Evolutionary conservation across 2,797 vertebrate genomes (phyloP), one percentile per base, ranked within the genome.

Genomic region (Emys orbicularis): DNA sequence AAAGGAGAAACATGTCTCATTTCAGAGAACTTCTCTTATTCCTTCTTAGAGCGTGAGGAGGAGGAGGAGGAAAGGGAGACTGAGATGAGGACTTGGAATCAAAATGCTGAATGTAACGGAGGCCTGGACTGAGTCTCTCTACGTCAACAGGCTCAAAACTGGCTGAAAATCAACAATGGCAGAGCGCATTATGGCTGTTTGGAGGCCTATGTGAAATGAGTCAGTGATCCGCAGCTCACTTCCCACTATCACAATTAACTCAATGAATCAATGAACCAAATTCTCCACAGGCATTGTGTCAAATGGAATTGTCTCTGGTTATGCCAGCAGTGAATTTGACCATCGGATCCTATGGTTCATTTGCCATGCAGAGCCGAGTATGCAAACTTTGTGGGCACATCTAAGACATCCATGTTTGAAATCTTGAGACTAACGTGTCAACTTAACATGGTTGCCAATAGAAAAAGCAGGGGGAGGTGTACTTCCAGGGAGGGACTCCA

Each of bases 31-130:
- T 53, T 13, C 5, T 47, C 2, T 49, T 4, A 4, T n/a, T 65
- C 19, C 16, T 44, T 37, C 54, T 31, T 11, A 47, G 16, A 16
- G 49, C 74, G 3, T 0, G 25, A 76, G 41, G 25, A 47, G 41
- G 41, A 25, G 23, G 5, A 77, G 25, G 1, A 3, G 2, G 2
- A 8, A 59, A 86, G 5, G 3, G 5, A 19, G 52, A 12, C 2
- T 1, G 25, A 86, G 8, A 44, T 5, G 34, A 23, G 21, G 72
- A 18, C 68, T 1, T 37, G 11, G 82, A 29, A 41, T 6, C 4
- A 34, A 0, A 0, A 0, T 2, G 27, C 44, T 49, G 25, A 47
- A 18, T 49, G 74, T 77, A 47, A 25, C 2, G 13, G 41, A 77
- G 13, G 74, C 25, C 74, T 76, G 21, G 72, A 76, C 7, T 41